phyloP scores from a whole-genome alignment of 2,797 vertebrate genomes.

The Menidia menidia region DNA sequence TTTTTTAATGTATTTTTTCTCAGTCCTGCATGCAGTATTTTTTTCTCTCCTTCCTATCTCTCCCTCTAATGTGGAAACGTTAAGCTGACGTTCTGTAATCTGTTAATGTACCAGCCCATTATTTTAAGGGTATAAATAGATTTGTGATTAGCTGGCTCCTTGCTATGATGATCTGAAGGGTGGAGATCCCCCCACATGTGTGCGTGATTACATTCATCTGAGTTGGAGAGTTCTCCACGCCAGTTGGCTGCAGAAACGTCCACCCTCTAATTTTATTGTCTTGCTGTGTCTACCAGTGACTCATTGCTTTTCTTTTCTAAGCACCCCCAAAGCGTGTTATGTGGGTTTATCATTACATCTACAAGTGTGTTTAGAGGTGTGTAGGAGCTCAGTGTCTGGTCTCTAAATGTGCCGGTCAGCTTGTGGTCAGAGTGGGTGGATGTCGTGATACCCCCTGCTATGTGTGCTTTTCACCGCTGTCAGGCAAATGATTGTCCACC shows the following conservation, averaged over 20 bases:
- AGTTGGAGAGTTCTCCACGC: slow-evolving; percentile 6
- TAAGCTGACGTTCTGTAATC: slow-evolving; percentile 72
- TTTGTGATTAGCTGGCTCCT: slow-evolving; percentile 64
- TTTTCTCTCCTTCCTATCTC: neutral
- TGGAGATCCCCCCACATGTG: slow-evolving; percentile 23
- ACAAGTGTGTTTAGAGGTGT: slow-evolving; percentile 29
- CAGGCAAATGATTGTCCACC: slow-evolving; percentile 56
- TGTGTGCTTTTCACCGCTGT: slow-evolving; percentile 59
- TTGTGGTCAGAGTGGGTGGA: slow-evolving; percentile 67
- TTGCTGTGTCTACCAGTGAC: slow-evolving; percentile 38
- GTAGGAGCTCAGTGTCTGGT: slow-evolving; percentile 38
- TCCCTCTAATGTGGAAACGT: slow-evolving; percentile 57
- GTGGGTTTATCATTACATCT: slow-evolving; percentile 37
- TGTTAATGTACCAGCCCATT: slow-evolving; percentile 68
- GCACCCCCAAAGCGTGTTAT: slow-evolving; percentile 10
- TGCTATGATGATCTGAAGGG: slow-evolving; percentile 41
- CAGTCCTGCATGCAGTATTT: slow-evolving; percentile 30
- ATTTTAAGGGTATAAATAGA: slow-evolving; percentile 66
- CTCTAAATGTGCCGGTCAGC: slow-evolving; percentile 59
- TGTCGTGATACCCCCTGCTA: slow-evolving; percentile 67
- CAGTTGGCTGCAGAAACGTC: slow-evolving; percentile 19
- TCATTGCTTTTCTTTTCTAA: slow-evolving; percentile 20
- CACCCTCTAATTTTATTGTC: slow-evolving; percentile 19
- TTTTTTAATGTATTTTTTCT: slow-evolving; percentile 12
- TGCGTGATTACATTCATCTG: slow-evolving; percentile 1